Base-by-base conservation (phyloP, 1,140 invertebrate species). In the Zaprionus kolodkinae region DNA sequence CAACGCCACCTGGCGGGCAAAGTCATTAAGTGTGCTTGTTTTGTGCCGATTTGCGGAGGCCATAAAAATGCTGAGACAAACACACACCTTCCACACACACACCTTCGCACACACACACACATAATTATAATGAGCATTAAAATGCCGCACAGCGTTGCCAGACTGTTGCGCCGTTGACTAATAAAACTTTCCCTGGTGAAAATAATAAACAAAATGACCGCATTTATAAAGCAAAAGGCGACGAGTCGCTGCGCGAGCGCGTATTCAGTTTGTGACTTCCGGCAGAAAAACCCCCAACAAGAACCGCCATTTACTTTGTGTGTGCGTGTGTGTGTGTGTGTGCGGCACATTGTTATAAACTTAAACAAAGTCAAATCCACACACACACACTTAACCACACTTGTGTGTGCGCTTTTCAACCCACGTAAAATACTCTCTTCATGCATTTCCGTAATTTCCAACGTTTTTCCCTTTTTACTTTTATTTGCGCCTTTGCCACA, bases 11-110 rank as follows among this genome's bases (percentile, higher is more conserved):
- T 72, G 72, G 72, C 83, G 79, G 71, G 79, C 84, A 78, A 88
- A 88, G 84, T 84, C 84, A 88, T 88, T 89, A 88, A 88, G 84
- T 81, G 68, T 89, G 80, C 85, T 88, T 88, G 85, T 88, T 88
- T 73, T 89, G 78, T 84, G 74, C 85, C 80, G 77, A 89, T 89
- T 88, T 70, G 61, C 50, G 50, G 78, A 85, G 85, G 60, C 85
- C 80, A 89, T 81, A 88, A 89, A 88, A 88, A 66, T 76, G 78
- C 64, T 76, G 48, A 65, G 59, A 57, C 72, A 50, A 56, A 64
- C 68, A 38, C 68, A 56, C 71, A 66, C 55, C 70, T 78, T 55
- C 57, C 56, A 56, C 25, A 65, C 13, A 40, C 21, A 59, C 17
- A 59, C 68, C 57, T 48, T 50, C 25, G 61, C 13, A 40, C 21